phyloP scores from a whole-genome alignment of 2,113 vertebrate species.

The Crotophaga sulcirostris region DNA sequence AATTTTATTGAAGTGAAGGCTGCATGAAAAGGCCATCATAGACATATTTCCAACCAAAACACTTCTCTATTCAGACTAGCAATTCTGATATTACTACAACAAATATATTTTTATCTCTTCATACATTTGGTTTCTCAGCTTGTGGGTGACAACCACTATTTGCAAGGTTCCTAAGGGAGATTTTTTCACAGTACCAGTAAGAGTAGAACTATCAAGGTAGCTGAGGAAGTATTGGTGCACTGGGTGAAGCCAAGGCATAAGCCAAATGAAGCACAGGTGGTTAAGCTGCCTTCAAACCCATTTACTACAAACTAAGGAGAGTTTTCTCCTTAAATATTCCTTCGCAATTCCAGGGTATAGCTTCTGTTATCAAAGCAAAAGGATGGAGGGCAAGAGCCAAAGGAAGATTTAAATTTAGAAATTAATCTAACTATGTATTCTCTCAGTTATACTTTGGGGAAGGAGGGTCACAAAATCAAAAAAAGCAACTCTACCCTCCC shows the following conservation, averaged over 20 bases:
- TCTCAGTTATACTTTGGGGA: neutral
- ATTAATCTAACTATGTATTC: neutral
- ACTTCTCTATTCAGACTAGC: neutral
- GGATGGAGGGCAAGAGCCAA: neutral
- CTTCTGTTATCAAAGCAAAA: neutral
- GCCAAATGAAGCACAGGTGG: neutral
- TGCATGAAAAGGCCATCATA: neutral
- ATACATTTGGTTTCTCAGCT: constrained; percentile 30
- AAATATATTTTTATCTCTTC: constrained; percentile 17
- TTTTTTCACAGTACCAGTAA: constrained; percentile 21
- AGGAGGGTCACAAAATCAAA: neutral
- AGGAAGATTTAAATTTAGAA: neutral
- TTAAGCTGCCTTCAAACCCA: neutral
- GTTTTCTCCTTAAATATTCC: neutral
- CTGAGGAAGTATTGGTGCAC: neutral
- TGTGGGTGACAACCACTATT: neutral
- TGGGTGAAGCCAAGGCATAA: neutral
- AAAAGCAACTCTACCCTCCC: neutral
- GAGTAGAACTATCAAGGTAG: neutral
- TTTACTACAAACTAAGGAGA: neutral
- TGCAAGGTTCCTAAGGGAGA: neutral
- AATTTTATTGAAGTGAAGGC: constrained; percentile 40
- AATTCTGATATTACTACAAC: neutral
- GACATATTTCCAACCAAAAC: neutral
- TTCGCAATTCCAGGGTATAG: neutral